phyloP scores from a whole-genome alignment of 2,797 vertebrate genomes.

The Crenuchus spilurus region DNA sequence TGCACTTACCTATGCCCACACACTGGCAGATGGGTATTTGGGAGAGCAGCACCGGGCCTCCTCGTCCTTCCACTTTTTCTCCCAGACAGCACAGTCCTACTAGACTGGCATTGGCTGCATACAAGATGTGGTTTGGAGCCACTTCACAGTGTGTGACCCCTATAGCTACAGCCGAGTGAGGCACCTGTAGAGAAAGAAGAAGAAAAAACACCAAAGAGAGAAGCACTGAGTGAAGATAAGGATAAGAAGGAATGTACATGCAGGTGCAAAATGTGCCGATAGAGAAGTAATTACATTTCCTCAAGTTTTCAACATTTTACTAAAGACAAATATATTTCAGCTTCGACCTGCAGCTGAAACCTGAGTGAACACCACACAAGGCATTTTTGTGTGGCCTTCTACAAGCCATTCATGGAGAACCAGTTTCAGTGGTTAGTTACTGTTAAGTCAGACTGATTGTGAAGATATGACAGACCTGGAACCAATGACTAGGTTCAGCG shows the following conservation, averaged over 20 bases:
- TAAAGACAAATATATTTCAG: neutral
- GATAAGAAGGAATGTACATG: neutral
- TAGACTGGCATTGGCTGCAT: slow-evolving; percentile 86
- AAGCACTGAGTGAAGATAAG: neutral
- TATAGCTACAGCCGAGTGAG: slow-evolving; percentile 83
- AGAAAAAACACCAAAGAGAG: neutral
- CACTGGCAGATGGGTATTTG: slow-evolving; percentile 90
- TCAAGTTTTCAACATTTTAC: neutral
- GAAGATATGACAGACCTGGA: too few species aligned
- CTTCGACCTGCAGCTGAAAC: neutral
- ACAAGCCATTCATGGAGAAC: too few species aligned
- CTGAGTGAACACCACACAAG: neutral
- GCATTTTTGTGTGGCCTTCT: neutral
- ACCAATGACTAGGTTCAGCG: too few species aligned
- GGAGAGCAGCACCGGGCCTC: slow-evolving; percentile 85
- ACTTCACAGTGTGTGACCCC: slow-evolving; percentile 86
- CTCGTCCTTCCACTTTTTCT: slow-evolving; percentile 78
- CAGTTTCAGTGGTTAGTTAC: too few species aligned
- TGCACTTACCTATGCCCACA: slow-evolving; percentile 87
- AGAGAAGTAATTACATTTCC: neutral
- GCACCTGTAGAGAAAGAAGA: slow-evolving; percentile 77
- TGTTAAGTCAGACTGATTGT: too few species aligned
- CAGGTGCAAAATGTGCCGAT: neutral
- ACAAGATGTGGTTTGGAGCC: slow-evolving; percentile 86
- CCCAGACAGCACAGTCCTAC: slow-evolving; percentile 89